Conservation (phyloP, 2,113 vertebrate genomes). For the Crotalus helleri region DNA sequence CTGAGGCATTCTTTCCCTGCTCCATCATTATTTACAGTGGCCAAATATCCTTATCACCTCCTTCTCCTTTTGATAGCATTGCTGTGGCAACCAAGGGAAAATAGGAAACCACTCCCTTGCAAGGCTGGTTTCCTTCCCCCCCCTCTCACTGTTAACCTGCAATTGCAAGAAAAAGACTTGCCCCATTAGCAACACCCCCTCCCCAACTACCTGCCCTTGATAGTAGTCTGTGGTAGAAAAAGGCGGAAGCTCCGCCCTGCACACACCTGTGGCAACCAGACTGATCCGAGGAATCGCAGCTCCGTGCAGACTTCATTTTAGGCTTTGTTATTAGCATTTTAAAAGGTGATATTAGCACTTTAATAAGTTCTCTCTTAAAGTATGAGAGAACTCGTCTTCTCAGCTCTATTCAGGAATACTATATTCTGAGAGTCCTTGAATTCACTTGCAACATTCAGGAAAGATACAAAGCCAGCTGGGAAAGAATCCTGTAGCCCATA, state of each 20-base stretch:
- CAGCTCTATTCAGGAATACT: neutral
- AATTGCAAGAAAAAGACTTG: neutral
- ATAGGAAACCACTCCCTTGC: neutral
- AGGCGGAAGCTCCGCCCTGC: neutral
- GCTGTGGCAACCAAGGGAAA: neutral
- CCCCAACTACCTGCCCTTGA: neutral
- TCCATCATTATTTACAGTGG: neutral
- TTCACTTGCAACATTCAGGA: neutral
- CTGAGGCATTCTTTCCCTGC: conserved; percentile 6
- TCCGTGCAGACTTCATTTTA: neutral
- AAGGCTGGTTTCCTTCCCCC: neutral
- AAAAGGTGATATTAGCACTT: neutral
- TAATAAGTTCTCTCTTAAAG: neutral
- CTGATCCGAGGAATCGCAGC: too few species aligned
- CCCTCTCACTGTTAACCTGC: neutral
- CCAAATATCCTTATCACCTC: neutral
- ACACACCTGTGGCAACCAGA: neutral
- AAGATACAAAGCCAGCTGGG: neutral
- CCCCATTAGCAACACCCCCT: neutral
- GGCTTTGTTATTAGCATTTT: neutral
- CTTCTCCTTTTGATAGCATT: neutral
- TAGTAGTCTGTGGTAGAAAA: neutral
- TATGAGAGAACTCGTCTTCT: neutral
- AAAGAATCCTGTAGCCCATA: neutral
- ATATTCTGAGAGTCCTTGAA: neutral